Conservation (phyloP, 53 echinoderm and acorn worm species). For the Temnopleurus reevesii region DNA sequence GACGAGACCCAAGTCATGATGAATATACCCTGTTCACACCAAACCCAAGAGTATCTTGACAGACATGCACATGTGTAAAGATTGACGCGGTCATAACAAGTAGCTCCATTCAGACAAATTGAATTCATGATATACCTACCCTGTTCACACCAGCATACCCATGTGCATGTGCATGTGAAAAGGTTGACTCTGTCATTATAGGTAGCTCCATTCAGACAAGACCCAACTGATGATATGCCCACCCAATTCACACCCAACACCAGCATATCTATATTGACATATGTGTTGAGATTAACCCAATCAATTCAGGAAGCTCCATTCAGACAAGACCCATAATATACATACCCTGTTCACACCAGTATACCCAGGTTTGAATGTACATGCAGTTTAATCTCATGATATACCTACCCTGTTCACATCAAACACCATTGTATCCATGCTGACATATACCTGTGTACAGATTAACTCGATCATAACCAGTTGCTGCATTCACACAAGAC, state of each 20-base stretch:
- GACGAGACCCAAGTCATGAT: no score
- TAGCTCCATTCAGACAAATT: background rate
- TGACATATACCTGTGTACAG: background rate
- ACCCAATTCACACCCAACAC: background rate
- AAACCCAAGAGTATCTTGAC: no score
- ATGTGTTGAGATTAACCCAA: no score
- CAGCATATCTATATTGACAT: background rate
- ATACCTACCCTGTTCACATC: slow-evolving; percentile 13
- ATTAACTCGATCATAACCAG: slow-evolving; percentile 3
- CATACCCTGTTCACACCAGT: no score
- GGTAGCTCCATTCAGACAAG: background rate
- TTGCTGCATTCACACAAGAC: slow-evolving; percentile 39
- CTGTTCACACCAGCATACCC: background rate
- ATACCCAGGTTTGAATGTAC: no score
- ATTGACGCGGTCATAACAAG: background rate
- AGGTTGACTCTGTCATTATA: no score
- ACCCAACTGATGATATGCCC: background rate
- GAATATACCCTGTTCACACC: no score
- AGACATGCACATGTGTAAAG: no score
- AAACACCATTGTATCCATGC: background rate
- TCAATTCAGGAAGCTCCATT: no score
- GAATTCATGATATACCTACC: no score
- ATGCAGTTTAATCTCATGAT: no score
- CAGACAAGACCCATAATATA: no score
- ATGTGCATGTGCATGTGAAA: background rate